Base-by-base conservation (phyloP, 2,797 vertebrate species). In the Cercopithecus hamlyni region DNA sequence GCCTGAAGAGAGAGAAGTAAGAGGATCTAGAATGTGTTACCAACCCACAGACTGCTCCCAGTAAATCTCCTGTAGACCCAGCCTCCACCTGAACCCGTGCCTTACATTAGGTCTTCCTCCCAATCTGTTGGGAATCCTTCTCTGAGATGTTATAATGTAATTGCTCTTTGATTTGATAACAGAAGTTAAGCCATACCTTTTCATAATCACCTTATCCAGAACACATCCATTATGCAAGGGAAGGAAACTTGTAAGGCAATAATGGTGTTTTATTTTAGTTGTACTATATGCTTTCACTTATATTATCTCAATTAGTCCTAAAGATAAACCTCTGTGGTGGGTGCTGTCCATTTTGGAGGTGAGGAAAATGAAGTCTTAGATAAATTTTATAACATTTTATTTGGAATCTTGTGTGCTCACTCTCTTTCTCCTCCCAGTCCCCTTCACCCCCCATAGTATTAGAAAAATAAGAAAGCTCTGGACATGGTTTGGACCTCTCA, bases 141-240 rank as follows among this genome's bases (percentile, higher is more conserved):
- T 67, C 89, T 77, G 13, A 57, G 77, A 84, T 90, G 96, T 93
- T 88, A 86, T 96, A 82, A 86, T 95, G 79, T 90, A 97, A 97
- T 97, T 98, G 95, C 79, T 93, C 94, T 96, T 75, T 94, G 95
- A 95, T 96, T 98, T 96, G 90, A 95, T 96, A 96, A 97, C 82
- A 94, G 90, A 96, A 96, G 85, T 93, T 94, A 73, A 90, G 82
- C 88, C 97, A 96, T 97, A 97, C 88, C 95, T 98, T 98, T 95
- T 95, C 97, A 96, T 98, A 97, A 96, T 97, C 96, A 91, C 90
- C 88, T 97, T 96, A 96, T 95, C 87, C 61, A 81, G 95, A 97
- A 94, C 58, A 95, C 75, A 97, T 97, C 92, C 88, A 96, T 97
- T 98, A 97, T 97, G 90, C 96, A 97, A 98, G 97, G 79, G 86